These are phyloP conservation scores for Albula glossodonta DNA, from an alignment of 2,113 vertebrate genomes.

Conservation along the genomic window DNA sequence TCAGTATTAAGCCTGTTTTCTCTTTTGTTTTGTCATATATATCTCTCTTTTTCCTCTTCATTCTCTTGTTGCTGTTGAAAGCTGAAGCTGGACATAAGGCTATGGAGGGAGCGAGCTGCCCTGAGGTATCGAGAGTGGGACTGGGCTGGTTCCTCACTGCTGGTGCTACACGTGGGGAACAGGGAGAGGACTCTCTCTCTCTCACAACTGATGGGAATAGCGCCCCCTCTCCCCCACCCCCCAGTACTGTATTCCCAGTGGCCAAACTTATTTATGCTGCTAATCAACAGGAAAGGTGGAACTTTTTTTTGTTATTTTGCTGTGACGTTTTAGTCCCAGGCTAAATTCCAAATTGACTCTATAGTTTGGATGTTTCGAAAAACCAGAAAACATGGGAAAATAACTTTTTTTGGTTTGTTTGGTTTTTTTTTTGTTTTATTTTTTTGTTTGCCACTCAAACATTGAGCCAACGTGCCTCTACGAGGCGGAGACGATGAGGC, in stretches of 20 bases:
- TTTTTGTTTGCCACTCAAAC: conserved; percentile 96
- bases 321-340: conserved; percentile 99
- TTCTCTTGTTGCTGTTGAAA: conserved; percentile 33
- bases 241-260: conserved; percentile 95
- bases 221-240: conserved; percentile 75
- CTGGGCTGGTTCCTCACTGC: conserved; percentile 80
- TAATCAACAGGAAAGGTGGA: conserved; percentile 78
- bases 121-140: conserved; percentile 80
- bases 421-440: conserved; percentile 65
- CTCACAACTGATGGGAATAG: conserved; percentile 70
- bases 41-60: conserved; percentile 14
- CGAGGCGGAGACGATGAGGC: conserved; percentile 92
- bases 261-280: conserved; percentile 99
- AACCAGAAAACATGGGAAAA: conserved; percentile 17
- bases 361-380: conserved; percentile 77
- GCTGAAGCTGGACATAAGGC: conserved; percentile 38
- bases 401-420: conserved; percentile 38
- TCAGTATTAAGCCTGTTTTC: conserved; percentile 95
- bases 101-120: conserved; percentile 78
- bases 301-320: conserved; percentile 78
- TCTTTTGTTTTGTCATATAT: conserved; percentile 57
- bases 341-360: conserved; percentile 98
- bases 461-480: conserved; percentile 99
- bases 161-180: conserved; percentile 73
- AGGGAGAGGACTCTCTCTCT: conserved; percentile 29